Evolutionary conservation across 2,797 vertebrate species (phyloP).

Genomic region (Octomys mimax): DNA sequence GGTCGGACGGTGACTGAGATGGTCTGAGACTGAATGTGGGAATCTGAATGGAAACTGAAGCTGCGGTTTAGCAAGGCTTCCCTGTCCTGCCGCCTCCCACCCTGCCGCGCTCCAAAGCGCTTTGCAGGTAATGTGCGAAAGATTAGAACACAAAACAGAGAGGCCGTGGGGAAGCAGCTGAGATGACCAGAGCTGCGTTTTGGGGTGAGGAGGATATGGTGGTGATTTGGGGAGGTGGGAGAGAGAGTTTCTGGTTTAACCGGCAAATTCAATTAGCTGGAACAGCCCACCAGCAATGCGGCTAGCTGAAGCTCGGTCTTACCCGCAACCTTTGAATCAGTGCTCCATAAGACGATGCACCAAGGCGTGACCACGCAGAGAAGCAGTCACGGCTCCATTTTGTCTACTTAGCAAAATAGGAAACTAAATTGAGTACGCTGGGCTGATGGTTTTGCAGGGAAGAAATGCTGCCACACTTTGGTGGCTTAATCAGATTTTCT

Average conservation of each 20-base stretch:
- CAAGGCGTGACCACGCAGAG: fast-evolving
- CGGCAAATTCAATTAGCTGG: background rate
- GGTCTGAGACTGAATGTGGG: background rate
- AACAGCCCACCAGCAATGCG: fast-evolving
- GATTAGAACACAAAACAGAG: background rate
- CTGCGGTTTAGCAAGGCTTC: fast-evolving
- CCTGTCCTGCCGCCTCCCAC: fast-evolving
- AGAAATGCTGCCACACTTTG: fast-evolving
- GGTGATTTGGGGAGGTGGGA: background rate
- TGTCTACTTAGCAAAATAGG: background rate
- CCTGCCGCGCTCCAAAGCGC: fast-evolving
- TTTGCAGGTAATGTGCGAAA: background rate
- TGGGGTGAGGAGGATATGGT: fast-evolving
- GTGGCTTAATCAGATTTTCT: background rate
- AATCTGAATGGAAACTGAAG: background rate
- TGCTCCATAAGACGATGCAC: fast-evolving
- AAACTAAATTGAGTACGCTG: fast-evolving
- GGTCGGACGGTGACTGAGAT: fast-evolving
- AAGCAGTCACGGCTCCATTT: fast-evolving
- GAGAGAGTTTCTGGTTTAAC: background rate
- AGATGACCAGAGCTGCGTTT: background rate
- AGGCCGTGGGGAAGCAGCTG: fast-evolving
- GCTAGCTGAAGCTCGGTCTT: background rate
- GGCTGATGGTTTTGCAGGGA: background rate
- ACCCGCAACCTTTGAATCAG: background rate